phyloP scores from a whole-genome alignment of 2,797 vertebrate genomes.

The Spinibarbus caldwelli region DNA sequence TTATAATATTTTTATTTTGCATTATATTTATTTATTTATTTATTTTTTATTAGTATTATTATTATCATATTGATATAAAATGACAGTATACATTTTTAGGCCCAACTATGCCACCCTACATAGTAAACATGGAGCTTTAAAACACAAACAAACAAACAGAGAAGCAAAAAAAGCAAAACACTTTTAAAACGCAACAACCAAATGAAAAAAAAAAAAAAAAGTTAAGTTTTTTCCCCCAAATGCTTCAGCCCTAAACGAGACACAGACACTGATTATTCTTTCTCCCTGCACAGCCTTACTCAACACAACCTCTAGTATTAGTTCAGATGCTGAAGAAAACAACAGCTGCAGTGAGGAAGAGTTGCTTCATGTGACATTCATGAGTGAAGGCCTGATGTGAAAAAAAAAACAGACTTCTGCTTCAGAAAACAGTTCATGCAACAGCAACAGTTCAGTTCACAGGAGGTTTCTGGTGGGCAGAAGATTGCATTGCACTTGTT shows the following conservation, averaged over 20 bases:
- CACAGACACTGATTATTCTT: neutral
- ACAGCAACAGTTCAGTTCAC: neutral
- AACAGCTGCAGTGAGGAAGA: neutral
- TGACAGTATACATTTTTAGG: no score
- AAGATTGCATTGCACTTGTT: constrained; percentile 13
- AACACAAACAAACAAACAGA: neutral
- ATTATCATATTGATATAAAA: no score
- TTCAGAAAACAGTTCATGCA: neutral
- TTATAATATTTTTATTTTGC: no score
- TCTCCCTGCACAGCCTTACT: neutral
- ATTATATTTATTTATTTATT: no score
- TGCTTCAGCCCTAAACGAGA: neutral
- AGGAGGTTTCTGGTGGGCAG: neutral
- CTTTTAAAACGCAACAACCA: no score
- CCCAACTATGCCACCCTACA: neutral
- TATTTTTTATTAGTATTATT: no score
- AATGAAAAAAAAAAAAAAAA: no score
- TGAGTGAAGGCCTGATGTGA: neutral
- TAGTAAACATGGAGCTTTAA: neutral
- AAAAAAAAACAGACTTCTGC: neutral
- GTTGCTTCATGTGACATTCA: no score
- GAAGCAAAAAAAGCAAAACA: no score
- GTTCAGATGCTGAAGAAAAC: neutral
- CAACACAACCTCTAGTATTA: neutral
- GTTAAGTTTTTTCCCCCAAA: neutral